Evolutionary conservation across 1,140 invertebrate genomes (phyloP).

Genomic region (Nephila pilipes): DNA sequence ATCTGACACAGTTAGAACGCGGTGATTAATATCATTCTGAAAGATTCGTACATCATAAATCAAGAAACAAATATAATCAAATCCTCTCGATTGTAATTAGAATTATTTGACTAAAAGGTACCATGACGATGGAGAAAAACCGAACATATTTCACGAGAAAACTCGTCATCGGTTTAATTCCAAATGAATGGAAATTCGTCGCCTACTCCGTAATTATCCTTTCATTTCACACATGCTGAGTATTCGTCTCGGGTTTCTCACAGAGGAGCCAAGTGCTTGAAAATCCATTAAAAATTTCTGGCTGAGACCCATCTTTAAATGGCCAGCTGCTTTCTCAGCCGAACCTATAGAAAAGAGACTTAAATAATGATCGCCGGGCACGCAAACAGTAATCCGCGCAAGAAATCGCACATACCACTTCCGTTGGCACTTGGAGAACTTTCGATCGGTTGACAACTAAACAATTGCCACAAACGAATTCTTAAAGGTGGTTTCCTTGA

Average conservation of each 20-base stretch:
- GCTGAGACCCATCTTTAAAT: neutral
- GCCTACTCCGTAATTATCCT: neutral
- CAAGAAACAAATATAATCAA: no score
- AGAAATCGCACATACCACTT: constrained; percentile 21
- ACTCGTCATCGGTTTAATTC: no score
- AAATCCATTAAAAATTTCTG: neutral
- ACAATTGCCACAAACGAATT: neutral
- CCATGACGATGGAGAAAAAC: no score
- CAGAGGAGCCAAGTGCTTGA: neutral
- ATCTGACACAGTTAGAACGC: no score
- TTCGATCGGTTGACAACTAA: neutral
- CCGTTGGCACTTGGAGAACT: neutral
- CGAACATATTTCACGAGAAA: no score
- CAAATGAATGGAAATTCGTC: no score
- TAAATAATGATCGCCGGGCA: neutral
- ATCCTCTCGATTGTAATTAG: no score
- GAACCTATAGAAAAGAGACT: neutral
- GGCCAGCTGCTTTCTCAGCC: neutral
- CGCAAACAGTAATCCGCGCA: neutral
- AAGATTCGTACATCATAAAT: no score
- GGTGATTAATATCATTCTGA: no score
- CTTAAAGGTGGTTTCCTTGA: neutral
- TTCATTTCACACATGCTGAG: neutral
- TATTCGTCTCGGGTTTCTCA: neutral
- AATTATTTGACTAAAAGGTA: no score